Percentiles rank a stretch among this genome's conserved stretches.
Evolutionary conservation across 2,113 vertebrate species (phyloP).

Genomic region (Podocnemis expansa): DNA sequence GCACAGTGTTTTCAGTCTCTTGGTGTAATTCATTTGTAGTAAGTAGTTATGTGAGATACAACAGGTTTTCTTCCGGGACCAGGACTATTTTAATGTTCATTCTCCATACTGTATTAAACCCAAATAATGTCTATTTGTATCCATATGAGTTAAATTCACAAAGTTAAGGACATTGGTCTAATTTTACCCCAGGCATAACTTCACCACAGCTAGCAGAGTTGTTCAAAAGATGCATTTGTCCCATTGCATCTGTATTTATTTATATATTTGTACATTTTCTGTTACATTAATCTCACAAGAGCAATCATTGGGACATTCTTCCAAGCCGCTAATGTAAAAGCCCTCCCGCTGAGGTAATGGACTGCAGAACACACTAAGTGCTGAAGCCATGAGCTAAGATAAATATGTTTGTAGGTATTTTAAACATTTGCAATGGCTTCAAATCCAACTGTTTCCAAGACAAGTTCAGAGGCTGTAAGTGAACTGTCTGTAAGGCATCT

Average conservation of each 20-base stretch:
- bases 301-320: neutral
- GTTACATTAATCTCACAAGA: neutral
- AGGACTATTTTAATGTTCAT: neutral
- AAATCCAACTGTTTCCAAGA: slow-evolving; percentile 15
- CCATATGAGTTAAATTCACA: neutral
- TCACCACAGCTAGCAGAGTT: neutral
- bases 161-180: neutral
- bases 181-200: neutral
- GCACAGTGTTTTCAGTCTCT: slow-evolving; percentile 11
- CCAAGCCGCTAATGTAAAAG: neutral
- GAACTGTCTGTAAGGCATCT: neutral
- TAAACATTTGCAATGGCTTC: neutral
- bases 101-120: neutral
- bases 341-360: neutral
- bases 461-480: neutral
- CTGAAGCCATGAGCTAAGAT: neutral
- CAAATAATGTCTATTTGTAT: slow-evolving; percentile 6
- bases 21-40: neutral
- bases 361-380: neutral
- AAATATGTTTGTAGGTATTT: neutral
- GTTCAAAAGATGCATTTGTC: neutral
- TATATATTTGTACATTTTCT: neutral
- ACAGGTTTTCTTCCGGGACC: neutral
- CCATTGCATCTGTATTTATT: neutral
- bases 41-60: neutral